A percentile compares a stretch with the other conserved stretches of the same genome.
phyloP scores from a whole-genome alignment of 2,888 invertebrate genomes.

The Balanococcus diminutus region DNA sequence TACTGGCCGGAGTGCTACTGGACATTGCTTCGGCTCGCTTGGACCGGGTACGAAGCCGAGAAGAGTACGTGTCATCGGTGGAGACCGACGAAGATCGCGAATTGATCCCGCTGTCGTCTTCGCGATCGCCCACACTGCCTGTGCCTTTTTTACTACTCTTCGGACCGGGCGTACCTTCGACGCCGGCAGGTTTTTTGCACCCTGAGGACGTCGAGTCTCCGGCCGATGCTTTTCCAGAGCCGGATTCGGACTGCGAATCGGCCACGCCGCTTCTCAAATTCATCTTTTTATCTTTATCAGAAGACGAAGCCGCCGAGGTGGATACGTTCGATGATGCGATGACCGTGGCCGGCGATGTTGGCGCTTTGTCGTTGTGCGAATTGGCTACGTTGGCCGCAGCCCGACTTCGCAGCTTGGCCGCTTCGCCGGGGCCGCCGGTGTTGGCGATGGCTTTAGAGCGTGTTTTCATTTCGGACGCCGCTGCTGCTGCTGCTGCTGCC shows the following conservation, averaged over 20 bases:
- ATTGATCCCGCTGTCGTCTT: slow-evolving; percentile 51
- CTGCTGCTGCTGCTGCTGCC: too few relatives aligned
- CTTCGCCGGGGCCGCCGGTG: not conserved
- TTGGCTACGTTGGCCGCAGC: not conserved
- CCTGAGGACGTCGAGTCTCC: not conserved
- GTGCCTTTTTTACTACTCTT: not conserved
- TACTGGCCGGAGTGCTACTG: slow-evolving; percentile 41
- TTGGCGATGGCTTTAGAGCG: slow-evolving; percentile 19
- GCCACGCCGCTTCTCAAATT: not conserved
- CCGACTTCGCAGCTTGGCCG: not conserved
- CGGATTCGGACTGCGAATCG: not conserved
- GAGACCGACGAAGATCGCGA: slow-evolving; percentile 46
- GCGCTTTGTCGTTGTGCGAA: not conserved
- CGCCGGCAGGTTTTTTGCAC: not conserved
- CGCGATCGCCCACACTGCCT: not conserved
- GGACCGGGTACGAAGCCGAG: slow-evolving; percentile 40
- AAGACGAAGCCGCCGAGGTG: not conserved
- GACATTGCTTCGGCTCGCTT: slow-evolving; percentile 1
- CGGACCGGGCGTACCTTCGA: not conserved
- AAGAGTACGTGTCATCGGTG: slow-evolving; percentile 30
- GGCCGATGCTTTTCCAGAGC: not conserved
- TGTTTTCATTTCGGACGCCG: slow-evolving; percentile 44
- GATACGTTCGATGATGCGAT: not conserved
- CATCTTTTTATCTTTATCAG: not conserved
- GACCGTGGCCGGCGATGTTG: not conserved